phyloP scores from a whole-genome alignment of 2,888 invertebrate genomes.

The Volucella inflata region DNA sequence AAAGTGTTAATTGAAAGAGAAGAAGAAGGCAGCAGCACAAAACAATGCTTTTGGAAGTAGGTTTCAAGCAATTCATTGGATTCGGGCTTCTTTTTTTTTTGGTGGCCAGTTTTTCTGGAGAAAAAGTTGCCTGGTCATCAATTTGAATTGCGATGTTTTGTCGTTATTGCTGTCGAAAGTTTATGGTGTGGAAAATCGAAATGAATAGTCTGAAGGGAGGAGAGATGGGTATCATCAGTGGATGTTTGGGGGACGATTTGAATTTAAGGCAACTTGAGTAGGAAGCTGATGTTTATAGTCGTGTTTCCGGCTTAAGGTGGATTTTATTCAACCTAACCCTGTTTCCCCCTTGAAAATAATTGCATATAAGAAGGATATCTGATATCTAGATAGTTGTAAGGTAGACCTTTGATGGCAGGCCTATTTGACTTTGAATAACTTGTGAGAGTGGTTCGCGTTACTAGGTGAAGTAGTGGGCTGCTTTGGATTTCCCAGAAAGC shows the following conservation, averaged over 20 bases:
- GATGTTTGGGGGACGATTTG: neutral
- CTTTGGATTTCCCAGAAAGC: too few relatives aligned
- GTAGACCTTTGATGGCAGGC: too few relatives aligned
- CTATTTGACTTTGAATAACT: too few relatives aligned
- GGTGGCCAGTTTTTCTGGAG: neutral
- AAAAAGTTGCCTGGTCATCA: conserved; percentile 51
- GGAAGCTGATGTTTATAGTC: too few relatives aligned
- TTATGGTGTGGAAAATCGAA: conserved; percentile 49
- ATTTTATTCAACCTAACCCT: too few relatives aligned
- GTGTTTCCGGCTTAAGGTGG: too few relatives aligned
- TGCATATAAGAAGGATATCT: too few relatives aligned
- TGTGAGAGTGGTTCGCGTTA: too few relatives aligned
- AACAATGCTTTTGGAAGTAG: neutral
- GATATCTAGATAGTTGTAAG: too few relatives aligned
- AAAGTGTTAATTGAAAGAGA: conserved; percentile 38
- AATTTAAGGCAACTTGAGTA: neutral
- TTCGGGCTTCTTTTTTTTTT: neutral
- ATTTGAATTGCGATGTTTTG: conserved; percentile 35
- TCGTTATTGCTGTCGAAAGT: conserved; percentile 38
- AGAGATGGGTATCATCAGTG: neutral
- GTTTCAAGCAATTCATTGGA: conserved; percentile 26
- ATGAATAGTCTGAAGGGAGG: conserved; percentile 19
- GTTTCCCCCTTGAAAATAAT: too few relatives aligned
- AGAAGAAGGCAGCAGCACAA: neutral
- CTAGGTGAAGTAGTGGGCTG: too few relatives aligned